Conservation (phyloP, 2,888 invertebrate genomes). For the Hybos culiciformis region DNA sequence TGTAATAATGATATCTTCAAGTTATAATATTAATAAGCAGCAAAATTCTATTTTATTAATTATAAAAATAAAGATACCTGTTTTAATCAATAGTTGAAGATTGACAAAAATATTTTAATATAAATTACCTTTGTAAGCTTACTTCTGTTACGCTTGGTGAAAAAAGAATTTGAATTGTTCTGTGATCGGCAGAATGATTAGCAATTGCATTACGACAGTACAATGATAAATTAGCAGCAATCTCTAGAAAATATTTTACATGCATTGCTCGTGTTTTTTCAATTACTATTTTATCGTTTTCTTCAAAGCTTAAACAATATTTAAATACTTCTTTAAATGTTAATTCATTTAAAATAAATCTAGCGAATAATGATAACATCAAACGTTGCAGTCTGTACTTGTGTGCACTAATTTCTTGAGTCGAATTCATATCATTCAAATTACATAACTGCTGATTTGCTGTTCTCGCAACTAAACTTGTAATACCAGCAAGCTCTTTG, state of each 20-base stretch:
- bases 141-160: slow-evolving; percentile 37
- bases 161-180: slow-evolving; percentile 40
- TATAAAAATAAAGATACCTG: too few relatives aligned
- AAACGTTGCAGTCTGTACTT: slow-evolving; percentile 56
- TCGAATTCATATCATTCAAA: slow-evolving; percentile 31
- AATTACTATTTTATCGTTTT: slow-evolving; percentile 12
- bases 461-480: slow-evolving; percentile 58
- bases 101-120: not conserved
- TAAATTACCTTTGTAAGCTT: slow-evolving; percentile 17
- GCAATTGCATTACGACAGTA: slow-evolving; percentile 55
- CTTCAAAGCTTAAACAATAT: slow-evolving; percentile 20
- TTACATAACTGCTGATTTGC: too few relatives aligned
- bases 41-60: not conserved
- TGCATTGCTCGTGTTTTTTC: slow-evolving; percentile 30
- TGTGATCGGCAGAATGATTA: slow-evolving; percentile 41
- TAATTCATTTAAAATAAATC: slow-evolving; percentile 44
- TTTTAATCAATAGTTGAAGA: too few relatives aligned
- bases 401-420: slow-evolving; percentile 42
- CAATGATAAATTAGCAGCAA: slow-evolving; percentile 55
- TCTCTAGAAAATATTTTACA: slow-evolving; percentile 41
- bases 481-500: slow-evolving; percentile 61
- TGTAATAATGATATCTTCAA: too few relatives aligned
- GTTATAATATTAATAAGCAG: not conserved
- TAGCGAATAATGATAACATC: slow-evolving; percentile 59
- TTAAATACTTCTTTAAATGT: slow-evolving; percentile 28